Base-by-base conservation (phyloP, 2,113 vertebrate species). In the Orientallactaga bullata region DNA sequence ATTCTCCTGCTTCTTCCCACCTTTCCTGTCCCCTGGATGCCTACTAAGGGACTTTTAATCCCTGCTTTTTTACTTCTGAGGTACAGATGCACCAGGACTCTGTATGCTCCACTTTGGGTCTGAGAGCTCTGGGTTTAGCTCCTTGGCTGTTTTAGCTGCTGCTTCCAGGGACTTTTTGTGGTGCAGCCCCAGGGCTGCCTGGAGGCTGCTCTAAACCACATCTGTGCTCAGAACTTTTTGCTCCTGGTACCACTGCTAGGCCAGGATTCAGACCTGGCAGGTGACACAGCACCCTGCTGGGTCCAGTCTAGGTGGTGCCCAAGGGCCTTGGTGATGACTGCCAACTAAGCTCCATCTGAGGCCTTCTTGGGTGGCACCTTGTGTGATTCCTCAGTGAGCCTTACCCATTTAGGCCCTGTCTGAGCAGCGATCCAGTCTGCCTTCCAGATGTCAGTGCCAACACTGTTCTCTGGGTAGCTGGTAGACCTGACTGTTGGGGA, bases 1-100 rank as follows among this genome's bases (percentile, higher is more conserved):
- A 66, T 26, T 68, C 7, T 9, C 17, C 39, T 12, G 1, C 28
- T 58, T 32, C 26, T 10, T 51, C 15, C 37, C 17, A 3, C 78
- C 51, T 3, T 4, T 0, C 37, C 37, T 71, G 69, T 47, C 5
- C 68, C 26, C 47, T 55, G 58, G 61, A 51, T 5, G 3, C n/a
- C 58, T 78, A 16, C 58, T 2, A 39, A 90, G 58, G n/a, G 35
- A 63, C 26, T 85, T 68, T 60, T 13, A 37, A 28, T 47, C 58
- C 72, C 72, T 30, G 26, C 8, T 7, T 85, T 86, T 87, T 86
- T 87, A 81, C 51, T 32, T 89, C 77, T 63, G 73, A 74, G 81
- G 58, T 89, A 72, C 71, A 39, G 71, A 69, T 28, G 78, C 32
- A 71, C 68, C 83, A 71, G 17, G 51, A 58, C 66, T 80, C 35